These are phyloP conservation scores for Dreissena polymorpha DNA, from an alignment of 1,140 invertebrate genomes.

Conservation along the genomic window DNA sequence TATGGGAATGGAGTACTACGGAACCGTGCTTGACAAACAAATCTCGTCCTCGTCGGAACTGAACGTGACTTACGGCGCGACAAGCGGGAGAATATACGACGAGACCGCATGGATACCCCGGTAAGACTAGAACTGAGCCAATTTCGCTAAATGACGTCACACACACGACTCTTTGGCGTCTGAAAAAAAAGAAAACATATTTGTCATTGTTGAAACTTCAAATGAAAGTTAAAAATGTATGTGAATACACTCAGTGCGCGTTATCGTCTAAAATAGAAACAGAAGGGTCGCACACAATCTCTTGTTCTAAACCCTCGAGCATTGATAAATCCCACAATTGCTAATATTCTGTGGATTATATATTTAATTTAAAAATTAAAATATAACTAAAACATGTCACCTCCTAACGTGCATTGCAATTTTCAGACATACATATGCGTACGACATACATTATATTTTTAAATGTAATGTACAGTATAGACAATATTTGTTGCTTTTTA, in stretches of 20 bases:
- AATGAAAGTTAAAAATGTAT: too few relatives aligned
- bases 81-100: constrained; percentile 59
- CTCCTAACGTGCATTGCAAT: not conserved
- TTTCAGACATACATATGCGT: not conserved
- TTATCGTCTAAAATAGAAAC: too few relatives aligned
- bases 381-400: too few relatives aligned
- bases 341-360: too few relatives aligned
- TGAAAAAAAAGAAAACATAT: too few relatives aligned
- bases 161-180: too few relatives aligned
- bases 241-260: too few relatives aligned
- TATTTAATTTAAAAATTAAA: too few relatives aligned
- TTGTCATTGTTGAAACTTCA: not conserved
- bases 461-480: not conserved
- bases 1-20: constrained; percentile 60
- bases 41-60: constrained; percentile 58
- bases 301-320: too few relatives aligned
- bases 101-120: constrained; percentile 56
- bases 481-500: not conserved
- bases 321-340: too few relatives aligned
- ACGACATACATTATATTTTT: not conserved
- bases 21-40: constrained; percentile 58
- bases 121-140: constrained; percentile 46
- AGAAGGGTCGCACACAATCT: too few relatives aligned
- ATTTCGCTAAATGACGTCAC: too few relatives aligned
- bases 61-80: constrained; percentile 29